Percentiles rank a stretch among this genome's conserved stretches.
These are phyloP conservation scores for Epinotia ramella DNA, from an alignment of 2,888 invertebrate species.

Conservation along the genomic window DNA sequence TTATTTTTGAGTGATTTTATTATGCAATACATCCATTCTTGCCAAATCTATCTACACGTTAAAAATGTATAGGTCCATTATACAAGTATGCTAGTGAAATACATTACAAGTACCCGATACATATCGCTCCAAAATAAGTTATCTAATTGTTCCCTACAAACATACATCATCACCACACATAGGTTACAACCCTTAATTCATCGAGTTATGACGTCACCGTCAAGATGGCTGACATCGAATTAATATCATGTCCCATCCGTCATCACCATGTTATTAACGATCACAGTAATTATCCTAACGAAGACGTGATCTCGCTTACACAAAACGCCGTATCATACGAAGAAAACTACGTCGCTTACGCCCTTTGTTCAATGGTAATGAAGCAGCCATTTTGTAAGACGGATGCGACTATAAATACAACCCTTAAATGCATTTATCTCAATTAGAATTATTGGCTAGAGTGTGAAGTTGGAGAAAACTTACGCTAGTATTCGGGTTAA, in stretches of 20 bases:
- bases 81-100: too few species aligned
- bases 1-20: too few species aligned
- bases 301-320: constrained; percentile 53
- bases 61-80: background rate
- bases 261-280: constrained; percentile 73
- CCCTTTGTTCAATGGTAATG: background rate
- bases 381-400: constrained; percentile 59
- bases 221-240: constrained; percentile 63
- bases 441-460: constrained; percentile 64
- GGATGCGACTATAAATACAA: constrained; percentile 65
- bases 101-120: too few species aligned
- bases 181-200: constrained; percentile 55
- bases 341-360: constrained; percentile 10
- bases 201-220: constrained; percentile 65
- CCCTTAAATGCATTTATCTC: constrained; percentile 65
- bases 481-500: background rate
- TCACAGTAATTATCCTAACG: constrained; percentile 70
- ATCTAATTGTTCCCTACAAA: constrained; percentile 9
- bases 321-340: background rate
- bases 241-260: constrained; percentile 69
- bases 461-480: constrained; percentile 28
- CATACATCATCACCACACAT: constrained; percentile 39
- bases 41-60: too few species aligned
- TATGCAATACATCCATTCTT: too few species aligned
- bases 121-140: too few species aligned